These are phyloP conservation scores for Nautilus pompilius DNA, from an alignment of 1,140 invertebrate species.

Conservation along the genomic window DNA sequence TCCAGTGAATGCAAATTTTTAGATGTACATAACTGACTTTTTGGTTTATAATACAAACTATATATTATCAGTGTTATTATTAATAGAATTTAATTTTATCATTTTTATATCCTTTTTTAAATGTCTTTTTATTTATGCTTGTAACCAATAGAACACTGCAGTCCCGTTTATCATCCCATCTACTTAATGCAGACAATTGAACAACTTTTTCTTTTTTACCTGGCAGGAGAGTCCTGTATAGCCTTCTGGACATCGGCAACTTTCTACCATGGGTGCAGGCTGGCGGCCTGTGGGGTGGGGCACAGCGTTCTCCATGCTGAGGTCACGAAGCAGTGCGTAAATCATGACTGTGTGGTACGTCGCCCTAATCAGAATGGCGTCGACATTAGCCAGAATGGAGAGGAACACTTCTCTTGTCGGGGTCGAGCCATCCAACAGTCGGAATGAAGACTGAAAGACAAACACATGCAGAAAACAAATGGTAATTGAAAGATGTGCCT, in stretches of 20 bases:
- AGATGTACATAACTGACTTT: no score
- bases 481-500: no score
- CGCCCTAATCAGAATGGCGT: constrained; percentile 77
- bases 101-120: no score
- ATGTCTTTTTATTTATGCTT: no score
- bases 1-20: no score
- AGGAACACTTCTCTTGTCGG: constrained; percentile 87
- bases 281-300: constrained; percentile 31
- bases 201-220: constrained; percentile 18
- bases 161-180: no score
- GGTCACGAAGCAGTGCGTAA: constrained; percentile 39
- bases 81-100: no score
- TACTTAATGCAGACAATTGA: no score
- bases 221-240: constrained; percentile 80
- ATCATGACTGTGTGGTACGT: constrained; percentile 43
- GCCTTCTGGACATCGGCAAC: constrained; percentile 79
- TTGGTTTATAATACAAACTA: no score
- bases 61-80: no score
- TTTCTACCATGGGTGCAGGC: constrained; percentile 67
- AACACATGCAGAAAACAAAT: no score
- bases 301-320: constrained; percentile 46
- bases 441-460: constrained; percentile 26
- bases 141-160: no score
- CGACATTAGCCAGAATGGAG: constrained; percentile 80
- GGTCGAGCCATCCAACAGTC: constrained; percentile 34